Evolutionary conservation across 2,113 vertebrate genomes (phyloP).

Genomic region (Psittacus erithacus): DNA sequence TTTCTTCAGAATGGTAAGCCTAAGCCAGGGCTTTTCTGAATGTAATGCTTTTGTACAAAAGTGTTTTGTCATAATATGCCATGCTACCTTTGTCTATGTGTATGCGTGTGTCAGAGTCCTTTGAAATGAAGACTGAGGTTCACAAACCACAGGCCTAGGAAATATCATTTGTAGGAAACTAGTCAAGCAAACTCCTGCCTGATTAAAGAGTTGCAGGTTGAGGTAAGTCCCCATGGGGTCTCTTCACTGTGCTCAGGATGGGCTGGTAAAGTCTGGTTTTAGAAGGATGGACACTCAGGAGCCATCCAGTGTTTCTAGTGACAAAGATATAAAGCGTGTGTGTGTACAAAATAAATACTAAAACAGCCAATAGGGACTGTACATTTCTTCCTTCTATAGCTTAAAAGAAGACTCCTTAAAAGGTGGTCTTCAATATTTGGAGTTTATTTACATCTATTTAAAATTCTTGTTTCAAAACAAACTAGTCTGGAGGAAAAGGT

Average conservation of each 20-base stretch:
- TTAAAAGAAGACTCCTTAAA: background rate
- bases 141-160: background rate
- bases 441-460: background rate
- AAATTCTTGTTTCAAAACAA: background rate
- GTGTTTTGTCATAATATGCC: background rate
- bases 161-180: background rate
- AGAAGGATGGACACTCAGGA: background rate
- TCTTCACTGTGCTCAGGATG: background rate
- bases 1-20: background rate
- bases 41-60: background rate
- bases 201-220: background rate
- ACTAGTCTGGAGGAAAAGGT: background rate
- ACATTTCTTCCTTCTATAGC: background rate
- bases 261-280: background rate
- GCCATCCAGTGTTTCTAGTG: background rate
- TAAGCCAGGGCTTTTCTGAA: background rate
- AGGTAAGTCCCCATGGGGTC: background rate
- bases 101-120: background rate
- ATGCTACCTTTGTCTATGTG: fast-evolving
- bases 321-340: background rate
- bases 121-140: background rate
- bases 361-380: background rate
- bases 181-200: background rate
- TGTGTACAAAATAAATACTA: background rate
- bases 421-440: background rate